Base-by-base conservation (phyloP, 2,888 invertebrate species). In the Lysandra bellargus region DNA sequence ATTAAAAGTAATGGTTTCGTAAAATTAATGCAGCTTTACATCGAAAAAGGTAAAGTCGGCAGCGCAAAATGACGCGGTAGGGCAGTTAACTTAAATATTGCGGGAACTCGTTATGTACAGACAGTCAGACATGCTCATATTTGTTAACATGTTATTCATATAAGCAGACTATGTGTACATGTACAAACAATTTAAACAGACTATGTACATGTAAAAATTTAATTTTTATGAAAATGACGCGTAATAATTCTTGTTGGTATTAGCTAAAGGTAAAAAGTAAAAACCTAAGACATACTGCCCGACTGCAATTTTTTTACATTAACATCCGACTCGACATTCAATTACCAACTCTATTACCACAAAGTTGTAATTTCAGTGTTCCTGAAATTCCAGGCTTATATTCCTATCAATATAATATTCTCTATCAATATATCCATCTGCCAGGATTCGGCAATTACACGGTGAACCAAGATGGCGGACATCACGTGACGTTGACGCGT, bases 1-100 rank as follows among this genome's bases (percentile, higher is more conserved):
- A 69, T 69, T 3, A 69, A 69, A 33, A 69, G 64, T 69, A 69
- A 69, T 37, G 33, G 69, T 4, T 69, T 69, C 33, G 33, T 69
- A 33, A 69, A 69, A 69, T 69, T 69, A 17, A 69, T 69, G 69
- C 37, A 37, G 33, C 33, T 69, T 69, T 37, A 69, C 69, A 69
- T 33, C 33, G 33, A 37, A 69, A 69, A 37, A 69, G 33, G 33
- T 69, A 69, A 69, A 69, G 69, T 33, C 4, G 64, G 33, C 69
- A 69, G 14, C 33, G 37, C 4, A 33, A 37, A 69, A 69, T 69
- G 33, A 69, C 69, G 37, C 17, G 4, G 64, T 64, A 30, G n/a
- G 30, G 69, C 33, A 14, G 33, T 69, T 69, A 69, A 14, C 14
- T 69, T 69, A 69, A 69, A 69, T 33, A 69, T 69, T 33, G 69